Conservation (phyloP, 2,113 vertebrate genomes). For the Cettia cetti region DNA sequence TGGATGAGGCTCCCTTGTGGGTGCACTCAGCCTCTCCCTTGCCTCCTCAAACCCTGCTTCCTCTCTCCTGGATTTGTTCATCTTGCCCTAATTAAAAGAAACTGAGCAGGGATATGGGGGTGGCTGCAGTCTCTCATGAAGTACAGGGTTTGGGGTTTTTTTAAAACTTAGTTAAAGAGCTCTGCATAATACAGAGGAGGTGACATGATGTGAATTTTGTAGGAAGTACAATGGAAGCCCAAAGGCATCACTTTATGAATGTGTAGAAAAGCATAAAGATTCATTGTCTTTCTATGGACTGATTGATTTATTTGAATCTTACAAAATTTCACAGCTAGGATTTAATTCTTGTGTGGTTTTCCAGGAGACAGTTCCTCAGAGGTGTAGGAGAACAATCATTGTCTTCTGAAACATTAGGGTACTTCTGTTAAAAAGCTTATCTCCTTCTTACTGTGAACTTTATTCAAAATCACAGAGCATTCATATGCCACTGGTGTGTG, state of each 20-base stretch:
- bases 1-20: neutral
- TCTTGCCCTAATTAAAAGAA: neutral
- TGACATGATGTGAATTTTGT: neutral
- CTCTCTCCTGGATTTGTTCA: neutral
- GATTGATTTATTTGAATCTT: neutral
- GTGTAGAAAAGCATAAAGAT: neutral
- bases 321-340: neutral
- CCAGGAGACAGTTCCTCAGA: neutral
- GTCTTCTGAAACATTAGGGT: neutral
- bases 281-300: neutral
- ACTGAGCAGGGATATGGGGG: neutral
- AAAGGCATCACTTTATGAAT: neutral
- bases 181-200: neutral
- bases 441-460: neutral
- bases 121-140: constrained; percentile 1
- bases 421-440: neutral
- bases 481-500: neutral
- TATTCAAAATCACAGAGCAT: neutral
- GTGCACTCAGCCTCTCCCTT: neutral
- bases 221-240: neutral
- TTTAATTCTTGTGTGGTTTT: neutral
- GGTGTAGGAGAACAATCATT: neutral
- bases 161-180: neutral
- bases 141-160: accelerated
- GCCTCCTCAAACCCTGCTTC: neutral